Conservation (phyloP, 2,888 invertebrate species). For the Caenorhabditis virilis region DNA sequence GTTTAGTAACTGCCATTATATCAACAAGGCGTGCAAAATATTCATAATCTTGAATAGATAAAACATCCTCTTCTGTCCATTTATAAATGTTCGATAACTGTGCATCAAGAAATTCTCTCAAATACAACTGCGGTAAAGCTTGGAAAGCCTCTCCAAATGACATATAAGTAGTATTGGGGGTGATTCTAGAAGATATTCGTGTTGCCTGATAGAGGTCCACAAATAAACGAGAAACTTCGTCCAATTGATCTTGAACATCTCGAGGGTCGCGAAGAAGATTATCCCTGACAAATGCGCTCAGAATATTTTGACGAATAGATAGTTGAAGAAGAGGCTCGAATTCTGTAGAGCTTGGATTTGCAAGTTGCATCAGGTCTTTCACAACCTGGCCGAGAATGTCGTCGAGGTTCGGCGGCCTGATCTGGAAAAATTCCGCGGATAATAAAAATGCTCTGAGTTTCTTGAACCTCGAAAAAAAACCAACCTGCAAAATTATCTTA, state of each 20-base stretch:
- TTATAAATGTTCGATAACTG: conserved; percentile 34
- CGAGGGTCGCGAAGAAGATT: conserved; percentile 40
- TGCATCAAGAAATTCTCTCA: conserved; percentile 43
- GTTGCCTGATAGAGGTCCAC: conserved; percentile 39
- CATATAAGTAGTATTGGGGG: conserved; percentile 39
- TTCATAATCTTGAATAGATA: conserved; percentile 43
- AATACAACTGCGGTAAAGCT: conserved; percentile 35
- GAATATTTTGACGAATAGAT: conserved; percentile 43
- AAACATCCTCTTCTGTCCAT: conserved; percentile 42
- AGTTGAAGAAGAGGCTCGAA: conserved; percentile 44
- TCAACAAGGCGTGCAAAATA: conserved; percentile 37
- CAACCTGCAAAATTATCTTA: conserved; percentile 45
- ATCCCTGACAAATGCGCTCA: conserved; percentile 32
- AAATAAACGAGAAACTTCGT: conserved; percentile 43
- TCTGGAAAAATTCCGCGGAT: conserved; percentile 15
- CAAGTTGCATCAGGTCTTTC: conserved; percentile 26
- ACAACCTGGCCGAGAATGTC: conserved; percentile 26
- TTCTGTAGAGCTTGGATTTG: conserved; percentile 35
- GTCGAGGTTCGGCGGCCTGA: conserved; percentile 39
- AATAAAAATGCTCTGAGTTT: too few relatives aligned
- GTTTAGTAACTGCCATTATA: conserved; percentile 33
- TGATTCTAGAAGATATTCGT: conserved; percentile 11
- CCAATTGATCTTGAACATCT: conserved; percentile 38
- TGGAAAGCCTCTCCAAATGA: conserved; percentile 36
- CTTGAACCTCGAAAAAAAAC: too few relatives aligned